These are phyloP conservation scores for Picus viridis DNA, from an alignment of 2,797 vertebrate genomes.

Conservation along the genomic window DNA sequence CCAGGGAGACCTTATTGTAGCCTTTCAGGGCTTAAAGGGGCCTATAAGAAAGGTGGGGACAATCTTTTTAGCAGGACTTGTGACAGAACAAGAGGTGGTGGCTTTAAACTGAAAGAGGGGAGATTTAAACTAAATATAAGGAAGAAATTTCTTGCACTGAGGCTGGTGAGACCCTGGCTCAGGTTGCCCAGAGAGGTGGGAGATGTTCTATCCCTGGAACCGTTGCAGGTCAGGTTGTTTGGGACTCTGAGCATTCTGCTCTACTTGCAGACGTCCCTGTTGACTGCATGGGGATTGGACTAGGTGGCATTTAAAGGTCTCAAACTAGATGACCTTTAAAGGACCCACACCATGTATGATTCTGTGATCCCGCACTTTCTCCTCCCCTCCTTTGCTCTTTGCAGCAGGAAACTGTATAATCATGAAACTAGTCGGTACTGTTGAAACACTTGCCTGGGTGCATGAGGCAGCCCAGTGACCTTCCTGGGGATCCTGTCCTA, in stretches of 20 bases:
- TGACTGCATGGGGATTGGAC: not conserved
- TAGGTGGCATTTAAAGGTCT: not conserved
- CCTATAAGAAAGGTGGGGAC: not conserved
- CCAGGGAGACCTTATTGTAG: not conserved
- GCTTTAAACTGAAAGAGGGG: not conserved
- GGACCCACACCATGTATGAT: no score
- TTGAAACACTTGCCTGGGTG: not conserved
- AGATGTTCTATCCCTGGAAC: not conserved
- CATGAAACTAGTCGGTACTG: not conserved
- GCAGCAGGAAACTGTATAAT: not conserved
- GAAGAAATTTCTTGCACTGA: not conserved
- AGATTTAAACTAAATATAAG: not conserved
- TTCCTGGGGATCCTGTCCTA: not conserved
- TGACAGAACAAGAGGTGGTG: not conserved
- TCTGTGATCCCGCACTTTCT: not conserved
- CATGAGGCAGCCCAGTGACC: not conserved
- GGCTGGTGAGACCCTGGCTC: not conserved
- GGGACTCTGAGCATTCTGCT: not conserved
- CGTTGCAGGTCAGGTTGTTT: not conserved
- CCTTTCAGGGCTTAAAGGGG: not conserved
- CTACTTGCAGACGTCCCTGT: not conserved
- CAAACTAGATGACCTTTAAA: not conserved
- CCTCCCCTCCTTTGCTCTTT: not conserved
- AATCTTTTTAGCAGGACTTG: not conserved
- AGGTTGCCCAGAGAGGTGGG: not conserved